Percentiles rank a stretch among this genome's conserved stretches.
Conservation (phyloP, 1,140 invertebrate species). For the Diorhabda sublineata region DNA sequence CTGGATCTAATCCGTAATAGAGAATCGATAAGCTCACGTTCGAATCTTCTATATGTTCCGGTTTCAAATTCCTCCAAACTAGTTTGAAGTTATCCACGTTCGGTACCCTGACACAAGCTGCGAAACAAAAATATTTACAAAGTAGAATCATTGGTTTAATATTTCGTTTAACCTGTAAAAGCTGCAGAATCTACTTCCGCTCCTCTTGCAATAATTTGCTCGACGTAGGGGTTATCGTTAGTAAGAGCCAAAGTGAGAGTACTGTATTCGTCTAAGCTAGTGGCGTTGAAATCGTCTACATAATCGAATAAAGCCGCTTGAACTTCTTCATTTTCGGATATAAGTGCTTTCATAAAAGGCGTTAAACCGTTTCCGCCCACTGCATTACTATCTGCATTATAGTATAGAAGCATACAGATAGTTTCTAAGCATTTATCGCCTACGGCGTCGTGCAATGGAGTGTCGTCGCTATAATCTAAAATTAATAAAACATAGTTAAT, state of each 20-base stretch:
- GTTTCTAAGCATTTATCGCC: conserved; percentile 19
- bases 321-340: conserved; percentile 12
- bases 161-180: background rate
- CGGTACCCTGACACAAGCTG: conserved; percentile 21
- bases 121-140: conserved; percentile 5
- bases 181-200: conserved; percentile 19
- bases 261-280: conserved; percentile 10
- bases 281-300: conserved; percentile 24
- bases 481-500: background rate
- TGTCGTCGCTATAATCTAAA: conserved; percentile 25
- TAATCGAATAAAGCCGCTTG: conserved; percentile 27
- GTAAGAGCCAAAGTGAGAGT: conserved; percentile 22
- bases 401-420: conserved; percentile 31
- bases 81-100: conserved; percentile 22
- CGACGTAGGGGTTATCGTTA: conserved; percentile 11
- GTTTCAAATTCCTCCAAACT: conserved; percentile 23
- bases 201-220: conserved; percentile 25
- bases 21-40: conserved; percentile 12
- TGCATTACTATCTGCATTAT: conserved; percentile 27
- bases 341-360: conserved; percentile 28
- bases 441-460: conserved; percentile 27
- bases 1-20: background rate
- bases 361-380: conserved; percentile 18
- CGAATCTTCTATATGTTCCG: conserved; percentile 6
- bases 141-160: conserved; percentile 3